Base-by-base conservation (phyloP, 2,888 invertebrate species). In the Flexamia atlantica region DNA sequence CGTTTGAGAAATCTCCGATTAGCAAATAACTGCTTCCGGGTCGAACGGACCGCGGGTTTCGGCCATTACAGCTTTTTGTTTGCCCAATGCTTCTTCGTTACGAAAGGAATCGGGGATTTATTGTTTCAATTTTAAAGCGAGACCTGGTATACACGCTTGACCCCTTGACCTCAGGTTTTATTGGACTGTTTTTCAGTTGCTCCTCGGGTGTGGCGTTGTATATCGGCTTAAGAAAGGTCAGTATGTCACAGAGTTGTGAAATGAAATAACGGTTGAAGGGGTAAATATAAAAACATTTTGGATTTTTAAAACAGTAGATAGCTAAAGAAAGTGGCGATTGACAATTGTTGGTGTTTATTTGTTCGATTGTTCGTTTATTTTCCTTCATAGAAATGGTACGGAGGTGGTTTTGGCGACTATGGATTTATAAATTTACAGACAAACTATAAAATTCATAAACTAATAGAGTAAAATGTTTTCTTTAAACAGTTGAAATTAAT, bases 1-100 rank as follows among this genome's bases (percentile, higher is more conserved):
- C 23, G 32, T 68, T 68, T 68, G 68, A 32, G 68, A 30, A 68
- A 68, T 32, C 68, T 68, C 32, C 68, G 68, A 68, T 68, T 68
- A 68, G 68, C 68, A 68, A 68, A 68, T 68, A 30, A 14, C 14
- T 9, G 32, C 68, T 68, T 68, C 68, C 68, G 68, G 68, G 68
- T n/a, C 60, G 60, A 23, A 25, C 12, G 60, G 32, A 7, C 68
- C 30, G 32, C 12, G 57, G 23, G 46, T 17, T 17, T 23, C 23
- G 57, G 23, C 57, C 23, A 57, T 57, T 57, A 57, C 9, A 4
- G 36, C 36, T 36, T 46, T 57, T 57, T 57, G 57, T 57, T 57
- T 57, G 57, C 20, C 23, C 57, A 57, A 23, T 57, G 20, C 50
- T 17, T 12, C 50, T 3, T 50, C 50, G 23, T 57, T 57, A 9